Percentiles rank a stretch among this genome's conserved stretches.
Conservation (phyloP, 2,888 invertebrate species). For the Plemyria rubiginata region DNA sequence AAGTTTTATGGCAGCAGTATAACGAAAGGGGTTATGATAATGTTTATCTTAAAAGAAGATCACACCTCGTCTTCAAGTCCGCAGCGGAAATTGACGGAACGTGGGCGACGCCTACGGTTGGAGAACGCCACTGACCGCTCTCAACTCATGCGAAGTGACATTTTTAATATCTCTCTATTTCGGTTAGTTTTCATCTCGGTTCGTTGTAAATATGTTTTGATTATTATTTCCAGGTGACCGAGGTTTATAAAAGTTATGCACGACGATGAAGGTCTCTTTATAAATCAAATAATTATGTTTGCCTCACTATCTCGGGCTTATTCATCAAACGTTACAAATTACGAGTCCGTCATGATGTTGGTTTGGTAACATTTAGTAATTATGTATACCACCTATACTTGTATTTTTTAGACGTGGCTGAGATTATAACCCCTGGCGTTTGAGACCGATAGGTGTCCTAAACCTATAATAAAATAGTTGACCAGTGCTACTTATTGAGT, state of each 20-base stretch:
- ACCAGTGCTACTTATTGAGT: conserved; percentile 42
- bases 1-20: conserved; percentile 37
- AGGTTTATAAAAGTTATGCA: conserved; percentile 45
- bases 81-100: conserved; percentile 71
- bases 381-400: not conserved
- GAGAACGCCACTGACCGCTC: conserved; percentile 67
- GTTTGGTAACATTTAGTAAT: not conserved
- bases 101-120: conserved; percentile 78
- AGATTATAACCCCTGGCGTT: not conserved
- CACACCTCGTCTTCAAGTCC: conserved; percentile 60
- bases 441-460: not conserved
- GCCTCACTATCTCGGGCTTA: not conserved
- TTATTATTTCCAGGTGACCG: conserved; percentile 64
- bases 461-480: not conserved
- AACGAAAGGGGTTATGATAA: conserved; percentile 32
- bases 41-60: conserved; percentile 35
- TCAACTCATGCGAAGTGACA: conserved; percentile 59
- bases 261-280: conserved; percentile 47
- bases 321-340: not conserved
- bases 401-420: not conserved
- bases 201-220: conserved; percentile 47
- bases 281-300: conserved; percentile 39
- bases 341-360: not conserved
- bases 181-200: conserved; percentile 51
- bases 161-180: conserved; percentile 71